Evolutionary conservation across 2,888 invertebrate species (phyloP), one percentile per base, ranked within the genome.

Genomic region (Tetragnatha montana): DNA sequence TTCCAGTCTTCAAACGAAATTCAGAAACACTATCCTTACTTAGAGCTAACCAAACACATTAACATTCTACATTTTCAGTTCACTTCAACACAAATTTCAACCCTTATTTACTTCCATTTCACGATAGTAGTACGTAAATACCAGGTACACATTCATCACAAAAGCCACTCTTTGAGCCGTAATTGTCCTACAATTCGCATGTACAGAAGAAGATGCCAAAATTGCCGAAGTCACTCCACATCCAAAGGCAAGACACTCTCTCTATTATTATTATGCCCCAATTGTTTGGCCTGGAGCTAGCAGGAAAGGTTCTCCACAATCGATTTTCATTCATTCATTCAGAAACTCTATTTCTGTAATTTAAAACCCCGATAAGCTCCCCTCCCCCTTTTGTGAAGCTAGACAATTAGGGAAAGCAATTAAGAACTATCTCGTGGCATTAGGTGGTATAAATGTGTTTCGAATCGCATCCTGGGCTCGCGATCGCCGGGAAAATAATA

Each of bases 311-410:
- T 35, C 35, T 35, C 35, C 35, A 35, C 35, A 75, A 84, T 84
- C 70, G 84, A 84, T 84, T 84, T 84, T 84, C 73, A 81, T 78
- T 81, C 73, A 81, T 78, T 81, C 81, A 74, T 70, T 78, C n/a
- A 51, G 22, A 50, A 47, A 78, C 76, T 70, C 70, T 70, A 76
- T 78, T 84, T 49, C 84, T 49, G 69, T 76, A 60, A 78, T 84
- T 84, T 60, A 76, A 84, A 69, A 69, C 50, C 68, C 70, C 50
- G 76, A 84, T 84, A 84, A 76, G 49, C 35, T 69, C 17, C 17
- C 17, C 17, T 60, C 17, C 47, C 60, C 84, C 22, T 84, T 84
- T 70, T 78, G 74, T 78, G 69, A 47, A 6, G 69, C 12, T 69
- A 21, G 19, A 78, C 76, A 84, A 76, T 84, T 84, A 84, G 76